A percentile compares a stretch with the other conserved stretches of the same genome.
Evolutionary conservation across 2,888 invertebrate genomes (phyloP).

Genomic region (Trissolcus brochymenae): DNA sequence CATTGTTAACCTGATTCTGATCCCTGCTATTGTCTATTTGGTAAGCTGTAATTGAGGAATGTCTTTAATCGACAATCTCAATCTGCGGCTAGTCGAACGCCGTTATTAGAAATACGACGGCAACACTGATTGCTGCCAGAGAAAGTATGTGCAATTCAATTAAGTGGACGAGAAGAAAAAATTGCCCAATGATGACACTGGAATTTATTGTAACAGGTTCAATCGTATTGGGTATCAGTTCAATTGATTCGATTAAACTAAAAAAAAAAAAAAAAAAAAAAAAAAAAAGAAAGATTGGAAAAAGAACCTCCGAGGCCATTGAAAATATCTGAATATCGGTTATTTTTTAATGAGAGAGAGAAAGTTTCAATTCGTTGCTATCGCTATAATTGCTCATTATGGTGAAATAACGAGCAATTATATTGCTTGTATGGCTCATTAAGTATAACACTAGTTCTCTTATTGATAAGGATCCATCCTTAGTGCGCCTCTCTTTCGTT

Average conservation of each 20-base stretch:
- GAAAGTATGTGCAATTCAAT: constrained; percentile 24
- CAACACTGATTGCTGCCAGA: constrained; percentile 16
- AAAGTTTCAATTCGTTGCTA: too few relatives aligned
- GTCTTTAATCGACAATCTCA: constrained; percentile 36
- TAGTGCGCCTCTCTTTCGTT: not conserved
- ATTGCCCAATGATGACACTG: too few relatives aligned
- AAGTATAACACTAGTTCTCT: not conserved
- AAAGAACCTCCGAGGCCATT: too few relatives aligned
- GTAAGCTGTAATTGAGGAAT: constrained; percentile 44
- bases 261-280: too few relatives aligned
- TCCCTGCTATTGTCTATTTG: constrained; percentile 41
- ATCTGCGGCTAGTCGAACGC: constrained; percentile 24
- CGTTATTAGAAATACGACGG: constrained; percentile 20
- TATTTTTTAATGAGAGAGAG: too few relatives aligned
- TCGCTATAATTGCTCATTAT: too few relatives aligned
- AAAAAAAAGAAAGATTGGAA: too few relatives aligned
- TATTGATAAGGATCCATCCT: not conserved
- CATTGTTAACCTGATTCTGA: constrained; percentile 44
- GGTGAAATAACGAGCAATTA: not conserved
- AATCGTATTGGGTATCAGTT: too few relatives aligned
- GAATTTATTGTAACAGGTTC: too few relatives aligned
- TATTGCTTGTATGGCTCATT: too few relatives aligned
- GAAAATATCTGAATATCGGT: too few relatives aligned
- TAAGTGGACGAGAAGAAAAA: constrained; percentile 2
- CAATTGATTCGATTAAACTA: too few relatives aligned